A percentile compares a stretch with the other conserved stretches of the same genome.
Conservation (phyloP, 64 coral and sea anemone genomes). For the Pocillopora verrucosa region DNA sequence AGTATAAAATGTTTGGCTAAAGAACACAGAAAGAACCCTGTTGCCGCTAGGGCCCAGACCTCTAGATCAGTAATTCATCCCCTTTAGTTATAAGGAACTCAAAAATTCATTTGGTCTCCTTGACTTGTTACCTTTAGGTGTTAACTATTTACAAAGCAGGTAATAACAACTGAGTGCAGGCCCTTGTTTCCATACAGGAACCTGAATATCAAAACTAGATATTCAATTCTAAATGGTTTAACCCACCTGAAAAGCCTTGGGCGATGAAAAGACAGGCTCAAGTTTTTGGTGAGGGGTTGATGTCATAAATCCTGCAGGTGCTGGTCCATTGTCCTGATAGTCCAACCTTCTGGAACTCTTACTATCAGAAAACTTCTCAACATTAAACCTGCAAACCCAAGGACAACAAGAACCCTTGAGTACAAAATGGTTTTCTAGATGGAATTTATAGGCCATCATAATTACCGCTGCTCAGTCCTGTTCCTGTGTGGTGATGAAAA, state of each 20-base stretch:
- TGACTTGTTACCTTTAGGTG: no score
- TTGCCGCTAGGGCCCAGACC: no score
- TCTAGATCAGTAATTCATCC: no score
- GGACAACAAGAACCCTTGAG: not conserved
- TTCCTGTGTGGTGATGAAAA: slow-evolving; percentile 18
- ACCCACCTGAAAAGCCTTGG: slow-evolving; percentile 26
- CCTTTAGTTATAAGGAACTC: no score
- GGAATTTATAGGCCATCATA: not conserved
- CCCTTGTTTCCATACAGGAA: no score
- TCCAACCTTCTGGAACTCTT: slow-evolving; percentile 12
- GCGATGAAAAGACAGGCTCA: slow-evolving; percentile 20
- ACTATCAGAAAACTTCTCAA: slow-evolving; percentile 46
- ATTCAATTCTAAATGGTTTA: not conserved
- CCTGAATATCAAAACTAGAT: not conserved
- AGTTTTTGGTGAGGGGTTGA: slow-evolving; percentile 55
- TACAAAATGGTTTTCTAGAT: not conserved
- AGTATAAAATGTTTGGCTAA: no score
- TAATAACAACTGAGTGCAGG: no score
- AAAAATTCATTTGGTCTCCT: no score
- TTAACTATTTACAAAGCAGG: no score
- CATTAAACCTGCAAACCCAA: slow-evolving; percentile 12
- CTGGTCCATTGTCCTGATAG: slow-evolving; percentile 4
- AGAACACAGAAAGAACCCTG: no score
- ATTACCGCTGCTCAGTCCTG: not conserved
- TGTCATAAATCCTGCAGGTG: slow-evolving; percentile 40